These are phyloP conservation scores for Agonopterix arenella DNA, from an alignment of 2,888 invertebrate species.

Conservation along the genomic window DNA sequence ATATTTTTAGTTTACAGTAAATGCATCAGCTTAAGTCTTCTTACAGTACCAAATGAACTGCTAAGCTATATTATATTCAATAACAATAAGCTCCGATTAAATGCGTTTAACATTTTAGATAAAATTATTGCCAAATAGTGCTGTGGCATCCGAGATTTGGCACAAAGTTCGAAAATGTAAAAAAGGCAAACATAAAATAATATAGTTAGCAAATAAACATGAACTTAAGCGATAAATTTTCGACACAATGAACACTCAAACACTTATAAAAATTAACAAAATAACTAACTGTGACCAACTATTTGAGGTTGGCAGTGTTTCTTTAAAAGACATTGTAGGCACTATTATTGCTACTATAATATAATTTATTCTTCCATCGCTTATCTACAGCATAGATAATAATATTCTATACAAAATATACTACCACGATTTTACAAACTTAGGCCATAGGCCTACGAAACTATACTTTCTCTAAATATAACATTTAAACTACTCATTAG, in stretches of 20 bases:
- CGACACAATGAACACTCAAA: conserved; percentile 59
- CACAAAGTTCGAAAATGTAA: conserved; percentile 44
- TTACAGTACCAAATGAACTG: conserved; percentile 17
- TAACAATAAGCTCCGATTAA: conserved; percentile 16
- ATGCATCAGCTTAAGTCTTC: conserved; percentile 34
- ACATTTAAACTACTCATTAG: conserved; percentile 62
- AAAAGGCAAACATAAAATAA: conserved; percentile 25
- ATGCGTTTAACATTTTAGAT: conserved; percentile 12
- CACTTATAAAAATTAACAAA: conserved; percentile 64
- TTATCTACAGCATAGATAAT: conserved; percentile 67
- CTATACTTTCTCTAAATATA: conserved; percentile 60
- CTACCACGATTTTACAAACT: conserved; percentile 66
- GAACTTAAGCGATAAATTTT: conserved; percentile 35
- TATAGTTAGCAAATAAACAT: conserved; percentile 33
- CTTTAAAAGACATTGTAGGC: conserved; percentile 72
- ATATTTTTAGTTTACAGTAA: conserved; percentile 21
- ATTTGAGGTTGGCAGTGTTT: conserved; percentile 40
- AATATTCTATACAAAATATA: conserved; percentile 68
- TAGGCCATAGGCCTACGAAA: conserved; percentile 54
- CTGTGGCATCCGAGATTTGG: conserved; percentile 56
- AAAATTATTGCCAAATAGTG: conserved; percentile 43
- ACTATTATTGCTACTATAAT: conserved; percentile 75
- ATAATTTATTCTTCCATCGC: conserved; percentile 58
- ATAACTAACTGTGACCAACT: conserved; percentile 52
- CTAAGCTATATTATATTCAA: conserved; percentile 17